These are phyloP conservation scores for Tridacna gigas DNA, from an alignment of 2,888 invertebrate species.

Conservation along the genomic window DNA sequence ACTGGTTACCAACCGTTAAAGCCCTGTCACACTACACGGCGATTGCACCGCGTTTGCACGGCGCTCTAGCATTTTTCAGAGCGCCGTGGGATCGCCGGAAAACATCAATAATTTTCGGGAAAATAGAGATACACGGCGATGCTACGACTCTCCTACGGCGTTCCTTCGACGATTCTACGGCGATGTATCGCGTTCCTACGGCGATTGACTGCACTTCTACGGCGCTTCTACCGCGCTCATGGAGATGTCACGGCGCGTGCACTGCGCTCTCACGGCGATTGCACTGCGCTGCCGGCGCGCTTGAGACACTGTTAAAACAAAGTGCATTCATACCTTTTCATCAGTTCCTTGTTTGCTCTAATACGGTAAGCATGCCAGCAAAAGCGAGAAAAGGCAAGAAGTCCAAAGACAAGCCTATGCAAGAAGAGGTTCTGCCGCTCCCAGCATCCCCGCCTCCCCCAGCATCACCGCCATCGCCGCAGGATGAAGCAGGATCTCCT, in stretches of 20 bases:
- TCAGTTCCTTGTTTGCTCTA: too few species aligned
- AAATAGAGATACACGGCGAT: conserved; percentile 9
- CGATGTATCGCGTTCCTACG: conserved; percentile 12
- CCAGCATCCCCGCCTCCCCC: too few species aligned
- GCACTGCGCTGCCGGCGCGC: conserved; percentile 9
- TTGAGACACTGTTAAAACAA: conserved; percentile 9
- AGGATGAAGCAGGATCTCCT: too few species aligned
- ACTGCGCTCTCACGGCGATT: neutral
- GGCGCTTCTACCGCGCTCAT: conserved; percentile 18
- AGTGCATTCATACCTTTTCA: neutral
- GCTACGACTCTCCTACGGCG: neutral
- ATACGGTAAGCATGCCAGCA: neutral
- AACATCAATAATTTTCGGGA: neutral
- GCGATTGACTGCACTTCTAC: conserved; percentile 4
- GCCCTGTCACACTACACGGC: too few species aligned
- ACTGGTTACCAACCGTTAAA: too few species aligned
- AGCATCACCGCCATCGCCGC: too few species aligned
- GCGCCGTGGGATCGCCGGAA: neutral
- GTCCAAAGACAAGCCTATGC: too few species aligned
- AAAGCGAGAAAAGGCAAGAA: too few species aligned
- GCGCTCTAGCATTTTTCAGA: too few species aligned
- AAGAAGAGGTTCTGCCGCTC: too few species aligned
- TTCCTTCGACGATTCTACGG: neutral
- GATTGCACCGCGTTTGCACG: too few species aligned
- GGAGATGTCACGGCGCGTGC: neutral